Evolutionary conservation across 2,797 vertebrate species (phyloP).

Genomic region (Chelon labrosus): DNA sequence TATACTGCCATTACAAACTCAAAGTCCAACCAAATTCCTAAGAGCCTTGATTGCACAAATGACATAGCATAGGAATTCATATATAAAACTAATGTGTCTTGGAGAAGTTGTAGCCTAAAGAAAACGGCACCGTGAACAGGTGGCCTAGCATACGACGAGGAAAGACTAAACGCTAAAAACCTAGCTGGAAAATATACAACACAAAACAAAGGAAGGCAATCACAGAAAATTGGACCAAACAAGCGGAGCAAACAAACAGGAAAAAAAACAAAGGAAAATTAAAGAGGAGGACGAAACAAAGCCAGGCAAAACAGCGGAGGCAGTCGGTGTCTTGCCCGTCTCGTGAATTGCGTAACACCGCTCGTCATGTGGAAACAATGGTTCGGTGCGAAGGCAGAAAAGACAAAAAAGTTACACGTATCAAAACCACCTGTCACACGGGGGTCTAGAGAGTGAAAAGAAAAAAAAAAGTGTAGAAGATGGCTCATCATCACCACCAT

Average conservation of each 20-base stretch:
- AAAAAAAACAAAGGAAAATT: neutral
- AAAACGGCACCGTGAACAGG: slow-evolving; percentile 10
- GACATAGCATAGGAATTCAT: too few relatives aligned
- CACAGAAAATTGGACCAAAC: slow-evolving; percentile 23
- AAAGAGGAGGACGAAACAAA: slow-evolving; percentile 11
- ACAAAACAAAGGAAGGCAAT: slow-evolving; percentile 21
- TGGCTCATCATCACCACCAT: too few relatives aligned
- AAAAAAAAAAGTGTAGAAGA: neutral
- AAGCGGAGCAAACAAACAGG: slow-evolving; percentile 15
- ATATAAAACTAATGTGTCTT: slow-evolving; percentile 1
- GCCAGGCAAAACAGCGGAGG: slow-evolving; percentile 15
- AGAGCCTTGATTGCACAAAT: too few relatives aligned
- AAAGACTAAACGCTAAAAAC: slow-evolving; percentile 1
- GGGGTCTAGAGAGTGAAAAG: neutral
- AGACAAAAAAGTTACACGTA: neutral
- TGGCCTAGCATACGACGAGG: slow-evolving; percentile 2
- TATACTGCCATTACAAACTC: too few relatives aligned
- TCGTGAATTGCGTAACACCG: neutral
- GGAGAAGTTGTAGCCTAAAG: slow-evolving; percentile 8
- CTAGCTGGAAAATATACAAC: neutral
- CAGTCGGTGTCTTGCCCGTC: neutral
- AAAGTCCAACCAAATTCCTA: too few relatives aligned
- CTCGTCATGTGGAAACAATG: neutral
- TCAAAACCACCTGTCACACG: neutral
- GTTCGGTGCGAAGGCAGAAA: neutral